Evolutionary conservation across 2,113 vertebrate genomes (phyloP), one percentile per base, ranked within the genome.

Genomic region (Haemorhous mexicanus): DNA sequence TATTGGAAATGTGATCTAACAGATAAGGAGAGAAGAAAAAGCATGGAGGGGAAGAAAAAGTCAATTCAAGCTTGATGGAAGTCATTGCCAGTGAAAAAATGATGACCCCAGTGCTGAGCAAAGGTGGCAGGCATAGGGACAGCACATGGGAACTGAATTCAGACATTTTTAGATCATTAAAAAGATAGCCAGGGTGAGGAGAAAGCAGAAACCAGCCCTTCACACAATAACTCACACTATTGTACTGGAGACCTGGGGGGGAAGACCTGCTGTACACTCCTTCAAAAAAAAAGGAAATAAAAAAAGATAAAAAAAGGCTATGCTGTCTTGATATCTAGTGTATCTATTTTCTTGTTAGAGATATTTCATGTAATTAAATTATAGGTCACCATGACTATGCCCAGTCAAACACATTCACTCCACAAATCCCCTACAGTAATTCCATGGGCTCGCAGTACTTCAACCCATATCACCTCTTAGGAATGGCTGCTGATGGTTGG

Each of bases 331-430:
- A 26, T 86, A 80, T 50, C 85, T 66, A 50, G 21, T 14, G 3
- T 26, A 74, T 62, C 92, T 94, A 93, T 96, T 96, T 97, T 87
- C 46, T 69, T 58, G 73, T 67, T 87, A 83, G 74, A 79, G 50
- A 67, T 47, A 62, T 84, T 98, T 93, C 93, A 74, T 91, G 68
- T 94, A 96, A 97, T 97, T 90, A 96, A 95, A 95, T 93, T 92
- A 87, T 10, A 72, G 72, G 91, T 96, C 96, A 84, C 80, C 86
- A 86, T 63, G 80, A 47, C 55, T 76, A 47, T 28, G 66, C 90
- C 55, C 87, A 84, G 95, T 91, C 80, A 85, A 95, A 93, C 85
- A 76, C 92, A 78, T 30, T 84, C 55, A 56, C 76, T 63, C 75
- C 19, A 58, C 21, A 87, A 84, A 91, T 94, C 93, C 92, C 52